Base-by-base conservation (phyloP, 2,113 vertebrate species). In the Ovibos moschatus region DNA sequence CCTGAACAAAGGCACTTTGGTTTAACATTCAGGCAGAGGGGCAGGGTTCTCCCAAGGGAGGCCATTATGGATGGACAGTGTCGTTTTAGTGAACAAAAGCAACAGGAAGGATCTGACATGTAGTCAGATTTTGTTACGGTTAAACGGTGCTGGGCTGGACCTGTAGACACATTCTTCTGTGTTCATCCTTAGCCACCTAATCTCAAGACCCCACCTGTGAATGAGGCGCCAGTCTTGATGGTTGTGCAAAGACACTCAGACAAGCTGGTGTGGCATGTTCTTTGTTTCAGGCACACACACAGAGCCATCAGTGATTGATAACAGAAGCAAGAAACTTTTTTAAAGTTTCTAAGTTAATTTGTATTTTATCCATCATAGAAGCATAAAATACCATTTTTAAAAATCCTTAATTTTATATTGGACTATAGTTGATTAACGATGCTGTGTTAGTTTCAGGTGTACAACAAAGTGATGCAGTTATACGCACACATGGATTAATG, bases 211-310 rank as follows among this genome's bases (percentile, higher is more conserved):
- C 33, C 62, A 23, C 2, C 5, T 40, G 79, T 13, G 33, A 83
- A 30, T 2, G 87, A 40, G 45, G 14, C 36, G 3, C 25, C 19
- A 3, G 3, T n/a, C 13, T 27, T 13, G 36, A 71, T 3, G 3
- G 45, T 3, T 47, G 45, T 2, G 10, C 23, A n/a, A 50, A 27
- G 51, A 36, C 1, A 27, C 28, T 45, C 30, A 6, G 4, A 17
- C 33, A 50, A 25, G 47, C 1, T 43, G 33, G 15, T 21, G 4
- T 1, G 33, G 30, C 17, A 19, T 5, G 33, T 8, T 1, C 21
- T 1, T 17, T 50, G 64, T 36, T n/a, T 23, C 21, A 13, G 43
- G 15, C 3, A 4, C 23, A 5, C 4, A 30, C 0, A 2, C 9
- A 36, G 33, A 60, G 9, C 45, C 57, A 19, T 25, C 78, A 51